These are phyloP conservation scores for Dioctria rufipes DNA, from an alignment of 2,888 invertebrate genomes.

Conservation along the genomic window DNA sequence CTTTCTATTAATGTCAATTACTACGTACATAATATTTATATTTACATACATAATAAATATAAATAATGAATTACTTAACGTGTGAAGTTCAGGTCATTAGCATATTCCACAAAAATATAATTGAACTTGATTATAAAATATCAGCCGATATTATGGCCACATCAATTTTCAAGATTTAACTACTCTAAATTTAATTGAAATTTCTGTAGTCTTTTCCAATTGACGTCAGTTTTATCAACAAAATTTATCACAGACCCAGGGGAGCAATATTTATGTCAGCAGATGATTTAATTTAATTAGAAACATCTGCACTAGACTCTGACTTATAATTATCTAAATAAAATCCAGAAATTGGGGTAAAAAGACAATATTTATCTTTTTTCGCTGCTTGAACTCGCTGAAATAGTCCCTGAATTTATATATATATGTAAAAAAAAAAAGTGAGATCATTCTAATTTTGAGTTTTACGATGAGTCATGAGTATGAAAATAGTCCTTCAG, in stretches of 20 bases:
- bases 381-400: slow-evolving; percentile 12
- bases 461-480: background rate
- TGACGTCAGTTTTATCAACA: slow-evolving; percentile 7
- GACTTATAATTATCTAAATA: slow-evolving; percentile 33
- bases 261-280: slow-evolving; percentile 16
- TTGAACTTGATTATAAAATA: too few relatives aligned
- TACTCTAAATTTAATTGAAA: background rate
- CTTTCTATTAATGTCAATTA: too few relatives aligned
- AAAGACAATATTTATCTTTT: slow-evolving; percentile 32
- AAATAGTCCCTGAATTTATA: slow-evolving; percentile 27
- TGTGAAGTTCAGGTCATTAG: too few relatives aligned
- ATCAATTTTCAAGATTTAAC: too few relatives aligned
- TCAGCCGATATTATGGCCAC: too few relatives aligned
- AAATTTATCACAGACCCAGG: background rate
- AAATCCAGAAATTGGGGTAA: slow-evolving; percentile 12
- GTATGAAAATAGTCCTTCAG: background rate
- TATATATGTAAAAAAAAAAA: slow-evolving; percentile 21
- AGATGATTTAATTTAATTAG: slow-evolving; percentile 30
- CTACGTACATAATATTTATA: too few relatives aligned
- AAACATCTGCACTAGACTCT: slow-evolving; percentile 38
- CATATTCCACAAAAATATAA: too few relatives aligned
- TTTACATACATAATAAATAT: too few relatives aligned
- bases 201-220: slow-evolving; percentile 21
- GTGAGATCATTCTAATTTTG: background rate
- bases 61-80: too few relatives aligned